Evolutionary conservation across 1,140 invertebrate genomes (phyloP).

Genomic region (Lycorma delicatula): DNA sequence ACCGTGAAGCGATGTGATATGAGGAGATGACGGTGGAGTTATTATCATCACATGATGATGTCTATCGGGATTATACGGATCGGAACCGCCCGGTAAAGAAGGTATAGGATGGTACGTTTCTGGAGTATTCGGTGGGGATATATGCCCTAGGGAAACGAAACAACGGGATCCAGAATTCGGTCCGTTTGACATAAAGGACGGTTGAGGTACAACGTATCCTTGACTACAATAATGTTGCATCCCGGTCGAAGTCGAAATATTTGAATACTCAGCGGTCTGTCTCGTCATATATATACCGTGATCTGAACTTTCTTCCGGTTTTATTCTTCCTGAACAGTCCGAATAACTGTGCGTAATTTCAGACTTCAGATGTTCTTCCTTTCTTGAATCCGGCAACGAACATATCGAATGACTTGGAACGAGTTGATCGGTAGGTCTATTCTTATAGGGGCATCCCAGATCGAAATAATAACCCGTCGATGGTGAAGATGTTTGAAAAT

Average conservation of each 20-base stretch:
- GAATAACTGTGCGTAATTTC: neutral
- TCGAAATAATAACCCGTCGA: slow-evolving; percentile 14
- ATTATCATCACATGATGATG: slow-evolving; percentile 28
- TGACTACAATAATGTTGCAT: no score
- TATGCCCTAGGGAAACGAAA: slow-evolving; percentile 18
- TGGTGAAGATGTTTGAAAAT: neutral
- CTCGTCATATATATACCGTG: no score
- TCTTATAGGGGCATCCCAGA: slow-evolving; percentile 10
- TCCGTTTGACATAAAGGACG: no score
- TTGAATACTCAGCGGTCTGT: no score
- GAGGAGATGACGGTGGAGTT: slow-evolving; percentile 33
- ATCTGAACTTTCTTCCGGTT: neutral
- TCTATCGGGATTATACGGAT: neutral
- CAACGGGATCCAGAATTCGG: slow-evolving; percentile 11
- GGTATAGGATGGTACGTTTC: slow-evolving; percentile 10
- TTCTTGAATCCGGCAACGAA: slow-evolving; percentile 1
- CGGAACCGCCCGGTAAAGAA: neutral
- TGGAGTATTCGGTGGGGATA: slow-evolving; percentile 16
- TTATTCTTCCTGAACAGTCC: slow-evolving; percentile 3
- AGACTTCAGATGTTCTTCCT: neutral
- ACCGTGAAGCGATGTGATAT: slow-evolving; percentile 17
- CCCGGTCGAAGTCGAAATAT: no score
- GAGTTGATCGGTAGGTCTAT: neutral
- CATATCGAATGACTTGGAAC: neutral
- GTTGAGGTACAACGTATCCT: no score